Percentiles rank a stretch among this genome's conserved stretches.
Evolutionary conservation across 2,888 invertebrate genomes (phyloP).

Genomic region (Sesia bembeciformis): DNA sequence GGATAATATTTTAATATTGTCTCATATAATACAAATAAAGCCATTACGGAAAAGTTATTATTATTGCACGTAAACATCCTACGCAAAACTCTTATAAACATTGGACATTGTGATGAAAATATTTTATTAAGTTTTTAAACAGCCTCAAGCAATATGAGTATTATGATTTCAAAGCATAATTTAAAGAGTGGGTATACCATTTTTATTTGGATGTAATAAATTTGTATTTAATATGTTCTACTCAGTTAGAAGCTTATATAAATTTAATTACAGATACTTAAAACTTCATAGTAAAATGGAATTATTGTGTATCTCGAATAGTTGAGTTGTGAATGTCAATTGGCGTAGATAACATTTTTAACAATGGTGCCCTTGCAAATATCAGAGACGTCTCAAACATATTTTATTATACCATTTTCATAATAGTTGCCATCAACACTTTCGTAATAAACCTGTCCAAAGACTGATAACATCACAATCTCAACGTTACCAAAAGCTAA

Average conservation of each 20-base stretch:
- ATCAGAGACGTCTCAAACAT: conserved; percentile 1
- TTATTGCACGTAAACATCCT: conserved; percentile 33
- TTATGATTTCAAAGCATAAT: conserved; percentile 1
- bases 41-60: conserved; percentile 30
- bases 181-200: conserved; percentile 2
- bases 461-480: conserved; percentile 60
- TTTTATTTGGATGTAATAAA: background rate
- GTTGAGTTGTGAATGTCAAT: too few relatives aligned
- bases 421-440: conserved; percentile 43
- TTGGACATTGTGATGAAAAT: too few relatives aligned
- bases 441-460: conserved; percentile 58
- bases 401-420: conserved; percentile 29
- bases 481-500: conserved; percentile 57
- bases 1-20: too few relatives aligned
- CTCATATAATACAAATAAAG: conserved; percentile 20
- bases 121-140: too few relatives aligned
- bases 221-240: background rate
- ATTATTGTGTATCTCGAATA: too few relatives aligned
- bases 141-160: too few relatives aligned
- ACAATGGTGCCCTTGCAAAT: background rate
- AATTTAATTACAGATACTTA: background rate
- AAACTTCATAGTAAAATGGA: background rate
- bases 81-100: conserved; percentile 25
- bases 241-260: background rate
- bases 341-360: too few relatives aligned